These are phyloP conservation scores for Caerostris darwini DNA, from an alignment of 1,140 invertebrate species.

Conservation along the genomic window DNA sequence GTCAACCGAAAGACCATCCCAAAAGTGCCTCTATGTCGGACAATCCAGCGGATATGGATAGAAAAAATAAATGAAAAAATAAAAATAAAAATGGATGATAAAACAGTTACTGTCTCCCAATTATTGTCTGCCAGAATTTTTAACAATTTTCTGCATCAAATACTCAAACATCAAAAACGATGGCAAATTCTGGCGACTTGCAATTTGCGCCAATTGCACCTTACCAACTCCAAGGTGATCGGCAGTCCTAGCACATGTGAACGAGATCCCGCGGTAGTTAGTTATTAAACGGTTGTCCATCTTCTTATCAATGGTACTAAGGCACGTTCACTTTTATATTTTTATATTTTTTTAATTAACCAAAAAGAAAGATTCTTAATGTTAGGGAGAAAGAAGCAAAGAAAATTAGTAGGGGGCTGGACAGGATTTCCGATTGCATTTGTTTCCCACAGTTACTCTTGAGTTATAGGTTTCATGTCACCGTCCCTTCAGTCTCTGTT, in stretches of 20 bases:
- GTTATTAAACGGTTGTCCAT: slow-evolving; percentile 72
- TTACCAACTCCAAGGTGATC: neutral
- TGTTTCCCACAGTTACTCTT: slow-evolving; percentile 69
- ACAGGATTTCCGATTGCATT: slow-evolving; percentile 74
- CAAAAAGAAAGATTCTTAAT: slow-evolving; percentile 59
- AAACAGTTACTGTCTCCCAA: neutral
- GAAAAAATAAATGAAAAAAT: neutral
- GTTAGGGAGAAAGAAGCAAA: slow-evolving; percentile 38
- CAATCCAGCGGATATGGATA: neutral
- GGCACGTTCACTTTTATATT: slow-evolving; percentile 41
- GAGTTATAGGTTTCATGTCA: slow-evolving; percentile 61
- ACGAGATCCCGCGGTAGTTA: slow-evolving; percentile 58
- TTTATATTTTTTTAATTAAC: slow-evolving; percentile 72
- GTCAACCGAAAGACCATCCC: neutral
- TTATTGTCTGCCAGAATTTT: neutral
- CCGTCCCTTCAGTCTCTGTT: neutral
- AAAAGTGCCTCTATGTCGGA: neutral
- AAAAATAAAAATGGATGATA: neutral
- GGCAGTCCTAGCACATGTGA: slow-evolving; percentile 45
- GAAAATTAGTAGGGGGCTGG: slow-evolving; percentile 63
- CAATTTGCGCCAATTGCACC: neutral
- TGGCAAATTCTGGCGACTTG: neutral
- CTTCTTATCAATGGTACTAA: slow-evolving; percentile 54
- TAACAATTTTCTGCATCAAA: neutral
- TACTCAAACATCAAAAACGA: neutral